phyloP scores from a whole-genome alignment of 2,888 invertebrate genomes.

The Rhyacophila evoluta region DNA sequence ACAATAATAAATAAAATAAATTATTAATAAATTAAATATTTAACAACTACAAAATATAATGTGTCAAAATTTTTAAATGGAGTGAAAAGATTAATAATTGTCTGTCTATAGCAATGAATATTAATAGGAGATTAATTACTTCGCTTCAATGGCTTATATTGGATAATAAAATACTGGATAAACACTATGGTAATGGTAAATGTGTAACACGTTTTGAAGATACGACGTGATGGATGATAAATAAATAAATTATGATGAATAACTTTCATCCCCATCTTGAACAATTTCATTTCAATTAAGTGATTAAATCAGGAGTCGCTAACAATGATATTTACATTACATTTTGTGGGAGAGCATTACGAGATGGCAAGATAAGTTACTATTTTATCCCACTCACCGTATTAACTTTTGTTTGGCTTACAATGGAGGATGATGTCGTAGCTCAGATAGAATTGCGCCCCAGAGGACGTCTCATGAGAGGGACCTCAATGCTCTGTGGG shows the following conservation, averaged over 20 bases:
- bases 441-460: slow-evolving; percentile 11
- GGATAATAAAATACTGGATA: too few relatives aligned
- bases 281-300: slow-evolving; percentile 14
- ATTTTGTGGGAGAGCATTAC: background rate
- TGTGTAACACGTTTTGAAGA: background rate
- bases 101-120: too few relatives aligned
- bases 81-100: too few relatives aligned
- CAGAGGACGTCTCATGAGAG: slow-evolving; percentile 15
- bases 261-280: background rate
- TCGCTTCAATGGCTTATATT: too few relatives aligned
- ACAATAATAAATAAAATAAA: too few relatives aligned
- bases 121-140: too few relatives aligned
- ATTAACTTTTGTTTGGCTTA: slow-evolving; percentile 12
- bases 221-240: background rate
- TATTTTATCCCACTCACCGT: slow-evolving; percentile 6
- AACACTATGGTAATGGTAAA: too few relatives aligned
- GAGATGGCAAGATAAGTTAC: background rate
- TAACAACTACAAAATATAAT: too few relatives aligned
- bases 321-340: background rate
- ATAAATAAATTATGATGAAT: background rate
- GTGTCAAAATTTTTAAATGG: too few relatives aligned
- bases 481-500: slow-evolving; percentile 19
- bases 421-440: slow-evolving; percentile 22
- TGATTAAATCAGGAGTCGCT: background rate
- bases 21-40: too few relatives aligned